These are phyloP conservation scores for Lepus europaeus DNA, from an alignment of 2,113 vertebrate genomes.

Conservation along the genomic window DNA sequence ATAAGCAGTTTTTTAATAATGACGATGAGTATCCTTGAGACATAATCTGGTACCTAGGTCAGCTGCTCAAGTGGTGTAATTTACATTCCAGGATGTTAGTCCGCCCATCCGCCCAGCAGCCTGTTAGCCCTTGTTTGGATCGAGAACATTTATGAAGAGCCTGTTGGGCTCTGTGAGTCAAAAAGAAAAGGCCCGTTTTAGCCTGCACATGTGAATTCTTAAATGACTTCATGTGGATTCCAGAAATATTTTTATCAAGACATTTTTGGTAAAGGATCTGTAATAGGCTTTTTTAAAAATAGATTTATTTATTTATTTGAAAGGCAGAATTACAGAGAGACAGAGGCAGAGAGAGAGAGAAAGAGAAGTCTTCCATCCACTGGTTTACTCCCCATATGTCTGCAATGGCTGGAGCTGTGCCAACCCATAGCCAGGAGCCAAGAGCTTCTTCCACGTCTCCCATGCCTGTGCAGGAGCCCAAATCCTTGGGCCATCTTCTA, in stretches of 20 bases:
- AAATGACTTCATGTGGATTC: background rate
- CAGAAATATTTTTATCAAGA: background rate
- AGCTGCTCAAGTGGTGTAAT: background rate
- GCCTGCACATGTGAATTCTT: conserved; percentile 38
- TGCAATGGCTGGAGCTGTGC: too few species aligned
- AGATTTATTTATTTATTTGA: too few species aligned
- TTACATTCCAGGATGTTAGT: background rate
- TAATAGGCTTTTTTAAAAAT: background rate
- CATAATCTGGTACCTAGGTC: background rate
- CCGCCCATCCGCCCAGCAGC: background rate
- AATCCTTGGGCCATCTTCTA: too few species aligned
- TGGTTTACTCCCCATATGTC: too few species aligned
- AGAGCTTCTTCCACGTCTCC: too few species aligned
- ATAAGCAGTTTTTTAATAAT: background rate
- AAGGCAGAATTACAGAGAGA: too few species aligned
- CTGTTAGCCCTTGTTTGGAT: background rate
- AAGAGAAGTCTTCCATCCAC: too few species aligned
- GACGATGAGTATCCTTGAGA: background rate
- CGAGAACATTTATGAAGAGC: background rate
- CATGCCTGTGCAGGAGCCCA: too few species aligned
- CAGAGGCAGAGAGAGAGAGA: too few species aligned
- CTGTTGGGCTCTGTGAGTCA: background rate
- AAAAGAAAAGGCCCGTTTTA: conserved; percentile 26
- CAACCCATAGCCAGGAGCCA: too few species aligned
- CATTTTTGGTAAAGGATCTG: background rate